A percentile compares a stretch with the other conserved stretches of the same genome.
phyloP scores from a whole-genome alignment of 2,113 vertebrate species.

The Gobius niger region DNA sequence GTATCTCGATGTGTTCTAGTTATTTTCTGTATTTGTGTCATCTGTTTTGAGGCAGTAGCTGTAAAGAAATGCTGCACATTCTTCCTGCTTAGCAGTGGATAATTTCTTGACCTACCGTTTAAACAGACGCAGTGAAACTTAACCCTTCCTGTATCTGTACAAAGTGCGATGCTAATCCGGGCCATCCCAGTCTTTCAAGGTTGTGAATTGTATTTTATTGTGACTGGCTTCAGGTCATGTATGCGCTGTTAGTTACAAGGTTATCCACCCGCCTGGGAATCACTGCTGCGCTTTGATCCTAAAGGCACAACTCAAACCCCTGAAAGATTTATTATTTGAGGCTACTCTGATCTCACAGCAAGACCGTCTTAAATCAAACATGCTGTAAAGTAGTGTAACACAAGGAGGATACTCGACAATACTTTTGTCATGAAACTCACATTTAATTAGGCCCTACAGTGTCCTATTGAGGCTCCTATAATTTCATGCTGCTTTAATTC shows the following conservation, averaged over 20 bases:
- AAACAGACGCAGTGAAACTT: background rate
- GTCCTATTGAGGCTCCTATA: too few relatives aligned
- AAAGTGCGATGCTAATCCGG: background rate
- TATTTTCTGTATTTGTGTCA: conserved; percentile 31
- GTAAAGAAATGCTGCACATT: conserved; percentile 3
- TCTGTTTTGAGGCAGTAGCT: background rate
- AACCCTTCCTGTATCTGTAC: conserved; percentile 6
- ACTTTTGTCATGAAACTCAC: background rate
- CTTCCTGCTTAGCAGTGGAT: conserved; percentile 1
- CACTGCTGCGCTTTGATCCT: conserved; percentile 24
- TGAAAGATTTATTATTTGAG: conserved; percentile 33
- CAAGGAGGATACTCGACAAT: conserved; percentile 15
- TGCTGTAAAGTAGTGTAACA: conserved; percentile 48
- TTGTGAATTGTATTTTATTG: conserved; percentile 20
- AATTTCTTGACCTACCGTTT: conserved; percentile 8
- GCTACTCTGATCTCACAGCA: conserved; percentile 49
- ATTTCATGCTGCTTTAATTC: too few relatives aligned
- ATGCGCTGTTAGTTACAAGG: conserved; percentile 35
- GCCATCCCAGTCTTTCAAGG: conserved; percentile 5
- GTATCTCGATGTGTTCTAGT: conserved; percentile 17
- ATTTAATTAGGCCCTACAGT: too few relatives aligned
- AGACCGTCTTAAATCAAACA: conserved; percentile 40
- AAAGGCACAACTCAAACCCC: conserved; percentile 25
- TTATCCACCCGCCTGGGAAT: conserved; percentile 25
- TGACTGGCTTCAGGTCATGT: conserved; percentile 19